These are phyloP conservation scores for Myiozetetes cayanensis DNA, from an alignment of 2,113 vertebrate species.

Conservation along the genomic window DNA sequence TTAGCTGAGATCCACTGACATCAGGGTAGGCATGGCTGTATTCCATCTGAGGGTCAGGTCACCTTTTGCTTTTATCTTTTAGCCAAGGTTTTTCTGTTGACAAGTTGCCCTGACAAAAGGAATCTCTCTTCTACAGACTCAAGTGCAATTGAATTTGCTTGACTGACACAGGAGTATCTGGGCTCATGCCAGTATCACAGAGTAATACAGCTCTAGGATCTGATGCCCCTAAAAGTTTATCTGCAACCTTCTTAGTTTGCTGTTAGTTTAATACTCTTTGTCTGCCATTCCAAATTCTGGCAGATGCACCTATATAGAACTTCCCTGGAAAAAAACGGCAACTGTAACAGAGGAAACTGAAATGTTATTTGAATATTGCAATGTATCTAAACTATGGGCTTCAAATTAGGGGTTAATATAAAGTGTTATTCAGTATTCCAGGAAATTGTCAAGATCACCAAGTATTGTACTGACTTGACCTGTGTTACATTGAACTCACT, in stretches of 20 bases:
- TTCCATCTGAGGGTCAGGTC: not conserved
- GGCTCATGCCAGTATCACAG: not conserved
- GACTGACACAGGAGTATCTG: not conserved
- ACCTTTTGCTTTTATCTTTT: not conserved
- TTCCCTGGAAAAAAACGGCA: not conserved
- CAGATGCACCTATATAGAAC: not conserved
- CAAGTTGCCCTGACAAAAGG: not conserved
- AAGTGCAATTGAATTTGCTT: not conserved
- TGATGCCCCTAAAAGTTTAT: not conserved
- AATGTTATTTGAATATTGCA: not conserved
- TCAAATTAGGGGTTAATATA: slow-evolving; percentile 54
- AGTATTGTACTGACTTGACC: slow-evolving; percentile 60
- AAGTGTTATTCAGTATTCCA: slow-evolving; percentile 62
- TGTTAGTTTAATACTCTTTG: not conserved
- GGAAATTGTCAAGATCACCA: slow-evolving; percentile 65
- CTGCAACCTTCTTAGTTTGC: not conserved
- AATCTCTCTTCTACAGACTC: not conserved
- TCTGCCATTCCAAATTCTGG: not conserved
- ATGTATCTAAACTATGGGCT: not conserved
- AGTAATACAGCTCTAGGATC: not conserved
- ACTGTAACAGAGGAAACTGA: not conserved
- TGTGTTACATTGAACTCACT: slow-evolving; percentile 50
- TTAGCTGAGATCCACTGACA: not conserved
- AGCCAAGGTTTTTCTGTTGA: not conserved
- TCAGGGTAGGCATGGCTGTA: not conserved